phyloP scores from a whole-genome alignment of 2,888 invertebrate species.

The Drosophila koepferae region DNA sequence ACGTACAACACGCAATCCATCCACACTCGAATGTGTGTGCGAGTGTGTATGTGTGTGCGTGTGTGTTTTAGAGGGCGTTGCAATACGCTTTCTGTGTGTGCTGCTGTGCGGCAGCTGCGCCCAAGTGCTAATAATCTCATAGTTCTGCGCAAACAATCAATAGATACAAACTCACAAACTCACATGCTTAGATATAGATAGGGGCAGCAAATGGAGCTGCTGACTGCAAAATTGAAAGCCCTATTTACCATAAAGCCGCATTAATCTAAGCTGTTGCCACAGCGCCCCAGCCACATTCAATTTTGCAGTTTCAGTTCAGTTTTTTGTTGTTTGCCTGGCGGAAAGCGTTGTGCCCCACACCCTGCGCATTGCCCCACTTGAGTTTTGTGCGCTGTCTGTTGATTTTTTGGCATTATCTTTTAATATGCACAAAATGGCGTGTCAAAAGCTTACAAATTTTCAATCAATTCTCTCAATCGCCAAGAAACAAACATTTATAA shows the following conservation, averaged over 20 bases:
- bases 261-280: slow-evolving; percentile 72
- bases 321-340: slow-evolving; percentile 49
- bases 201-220: slow-evolving; percentile 12
- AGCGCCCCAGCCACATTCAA: slow-evolving; percentile 37
- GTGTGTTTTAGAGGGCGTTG: slow-evolving; percentile 49
- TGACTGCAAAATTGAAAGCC: slow-evolving; percentile 59
- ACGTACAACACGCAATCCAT: slow-evolving; percentile 76
- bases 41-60: slow-evolving; percentile 2
- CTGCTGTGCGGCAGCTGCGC: slow-evolving; percentile 72
- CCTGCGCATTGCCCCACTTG: neutral
- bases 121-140: slow-evolving; percentile 83
- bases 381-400: slow-evolving; percentile 41
- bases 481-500: neutral
- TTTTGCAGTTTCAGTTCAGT: slow-evolving; percentile 10
- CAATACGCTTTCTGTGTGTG: slow-evolving; percentile 43
- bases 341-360: slow-evolving; percentile 16
- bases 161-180: slow-evolving; percentile 39
- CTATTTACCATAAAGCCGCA: slow-evolving; percentile 54
- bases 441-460: slow-evolving; percentile 74
- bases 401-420: slow-evolving; percentile 75
- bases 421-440: slow-evolving; percentile 78
- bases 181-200: slow-evolving; percentile 8
- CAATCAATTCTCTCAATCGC: slow-evolving; percentile 67
- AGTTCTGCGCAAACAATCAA: slow-evolving; percentile 73
- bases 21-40: neutral